Base-by-base conservation (phyloP, 2,113 vertebrate genomes). In the Aleadryas rufinucha region DNA sequence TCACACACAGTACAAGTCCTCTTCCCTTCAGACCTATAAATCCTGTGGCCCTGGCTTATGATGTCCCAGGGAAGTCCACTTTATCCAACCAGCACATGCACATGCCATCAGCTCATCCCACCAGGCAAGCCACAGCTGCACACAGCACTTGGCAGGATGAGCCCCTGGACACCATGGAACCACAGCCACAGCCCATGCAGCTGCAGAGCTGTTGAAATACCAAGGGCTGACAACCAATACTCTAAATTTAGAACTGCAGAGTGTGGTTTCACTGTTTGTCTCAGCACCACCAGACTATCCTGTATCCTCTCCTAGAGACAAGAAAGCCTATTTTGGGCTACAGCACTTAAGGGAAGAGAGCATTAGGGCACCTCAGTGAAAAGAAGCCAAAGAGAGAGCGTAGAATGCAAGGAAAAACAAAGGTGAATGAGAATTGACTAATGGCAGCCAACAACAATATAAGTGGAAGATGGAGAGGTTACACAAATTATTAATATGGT, bases 11-110 rank as follows among this genome's bases (percentile, higher is more conserved):
- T 0, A 0, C 19, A 91, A 65, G 21, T 23, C 60, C 53, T 52
- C 42, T 42, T 71, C 47, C 41, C 27, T 44, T 35, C 42, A 71
- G 14, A 82, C 16, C 28, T 42, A 5, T 7, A 60, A 53, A 63
- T 27, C 22, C 60, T 30, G 44, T 53, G 16, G n/a, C 18, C 37
- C n/a, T 31, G 30, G 22, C 13, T 44, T 13, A 33, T 26, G 28
- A 24, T 39, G 30, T 13, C 28, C 31, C 37, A 63, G 22, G 47
- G 31, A 66, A 79, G 1, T 33, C 33, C 31, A 27, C 8, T 44
- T 49, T 22, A 49, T 20, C 21, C 31, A 37, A 61, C 41, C 31
- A 16, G 11, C 13, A 26, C 0, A 0, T 11, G 19, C 47, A 66
- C 10, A 2, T 45, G 33, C 26, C 54, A 65, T 1, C 50, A 61